These are phyloP conservation scores for Seira sanloemensis DNA, from an alignment of 2,888 invertebrate genomes.

Conservation along the genomic window DNA sequence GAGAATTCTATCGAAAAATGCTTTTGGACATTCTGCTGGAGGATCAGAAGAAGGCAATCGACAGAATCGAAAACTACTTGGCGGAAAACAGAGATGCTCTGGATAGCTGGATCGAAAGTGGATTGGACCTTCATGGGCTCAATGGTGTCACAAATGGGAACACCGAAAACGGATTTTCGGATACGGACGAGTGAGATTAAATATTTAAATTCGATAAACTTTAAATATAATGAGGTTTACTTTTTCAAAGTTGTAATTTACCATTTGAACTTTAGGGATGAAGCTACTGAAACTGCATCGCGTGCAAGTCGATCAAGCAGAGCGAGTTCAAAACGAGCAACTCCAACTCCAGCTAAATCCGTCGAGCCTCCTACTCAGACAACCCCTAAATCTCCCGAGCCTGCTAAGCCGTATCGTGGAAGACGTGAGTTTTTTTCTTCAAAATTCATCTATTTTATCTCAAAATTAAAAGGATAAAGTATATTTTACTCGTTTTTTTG, in stretches of 20 bases:
- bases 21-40: constrained; percentile 29
- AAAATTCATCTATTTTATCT: too few species aligned
- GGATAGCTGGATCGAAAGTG: constrained; percentile 14
- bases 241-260: not conserved
- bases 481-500: not conserved
- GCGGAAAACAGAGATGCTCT: constrained; percentile 20
- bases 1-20: constrained; percentile 57
- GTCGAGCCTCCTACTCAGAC: not conserved
- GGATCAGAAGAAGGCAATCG: not conserved
- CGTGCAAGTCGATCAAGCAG: constrained; percentile 47
- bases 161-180: constrained; percentile 55
- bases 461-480: not conserved
- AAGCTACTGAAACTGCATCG: constrained; percentile 53
- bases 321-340: constrained; percentile 33
- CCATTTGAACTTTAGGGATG: constrained; percentile 47
- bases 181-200: constrained; percentile 62
- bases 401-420: not conserved
- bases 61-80: constrained; percentile 27
- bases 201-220: not conserved
- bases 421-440: constrained; percentile 1
- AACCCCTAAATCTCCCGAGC: not conserved
- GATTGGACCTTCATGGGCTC: not conserved
- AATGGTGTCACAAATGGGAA: constrained; percentile 53
- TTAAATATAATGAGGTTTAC: too few species aligned
- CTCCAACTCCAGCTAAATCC: constrained; percentile 13